Percentiles rank a stretch among this genome's conserved stretches.
Conservation (phyloP, 2,888 invertebrate species). For the Caenorhabditis zanzibari region DNA sequence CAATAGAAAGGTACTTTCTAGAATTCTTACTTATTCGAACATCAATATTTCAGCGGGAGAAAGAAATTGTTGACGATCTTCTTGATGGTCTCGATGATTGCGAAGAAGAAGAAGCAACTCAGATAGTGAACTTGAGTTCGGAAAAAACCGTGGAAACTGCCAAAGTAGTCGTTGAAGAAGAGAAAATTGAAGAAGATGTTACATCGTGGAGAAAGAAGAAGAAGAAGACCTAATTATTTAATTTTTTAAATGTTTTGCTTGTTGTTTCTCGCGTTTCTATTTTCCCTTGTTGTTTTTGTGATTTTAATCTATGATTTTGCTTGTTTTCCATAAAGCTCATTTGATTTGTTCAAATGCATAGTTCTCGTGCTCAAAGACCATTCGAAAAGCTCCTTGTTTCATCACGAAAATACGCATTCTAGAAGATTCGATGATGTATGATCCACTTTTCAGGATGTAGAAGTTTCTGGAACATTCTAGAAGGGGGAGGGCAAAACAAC, state of each 20-base stretch:
- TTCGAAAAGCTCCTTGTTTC: too few species aligned
- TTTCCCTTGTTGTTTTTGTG: slow-evolving; percentile 1
- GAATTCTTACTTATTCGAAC: not conserved
- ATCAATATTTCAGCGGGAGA: slow-evolving; percentile 64
- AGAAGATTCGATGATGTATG: not conserved
- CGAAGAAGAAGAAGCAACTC: slow-evolving; percentile 67
- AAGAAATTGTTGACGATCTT: slow-evolving; percentile 67
- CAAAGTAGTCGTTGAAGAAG: slow-evolving; percentile 26
- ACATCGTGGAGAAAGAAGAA: slow-evolving; percentile 25
- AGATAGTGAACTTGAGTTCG: slow-evolving; percentile 22
- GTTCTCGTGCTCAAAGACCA: too few species aligned
- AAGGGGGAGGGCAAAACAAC: not conserved
- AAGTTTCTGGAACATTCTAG: slow-evolving; percentile 5
- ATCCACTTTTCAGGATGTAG: not conserved
- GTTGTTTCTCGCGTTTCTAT: slow-evolving; percentile 5
- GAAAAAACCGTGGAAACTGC: not conserved
- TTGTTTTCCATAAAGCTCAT: not conserved
- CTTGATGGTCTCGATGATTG: slow-evolving; percentile 69
- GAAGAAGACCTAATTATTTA: slow-evolving; percentile 16
- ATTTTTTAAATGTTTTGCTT: slow-evolving; percentile 1
- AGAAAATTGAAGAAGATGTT: slow-evolving; percentile 12
- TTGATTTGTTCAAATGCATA: not conserved
- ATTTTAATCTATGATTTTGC: not conserved
- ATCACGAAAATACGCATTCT: not conserved
- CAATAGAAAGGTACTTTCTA: slow-evolving; percentile 25